Base-by-base conservation (phyloP, 2,113 vertebrate species). In the Megalops atlanticus region DNA sequence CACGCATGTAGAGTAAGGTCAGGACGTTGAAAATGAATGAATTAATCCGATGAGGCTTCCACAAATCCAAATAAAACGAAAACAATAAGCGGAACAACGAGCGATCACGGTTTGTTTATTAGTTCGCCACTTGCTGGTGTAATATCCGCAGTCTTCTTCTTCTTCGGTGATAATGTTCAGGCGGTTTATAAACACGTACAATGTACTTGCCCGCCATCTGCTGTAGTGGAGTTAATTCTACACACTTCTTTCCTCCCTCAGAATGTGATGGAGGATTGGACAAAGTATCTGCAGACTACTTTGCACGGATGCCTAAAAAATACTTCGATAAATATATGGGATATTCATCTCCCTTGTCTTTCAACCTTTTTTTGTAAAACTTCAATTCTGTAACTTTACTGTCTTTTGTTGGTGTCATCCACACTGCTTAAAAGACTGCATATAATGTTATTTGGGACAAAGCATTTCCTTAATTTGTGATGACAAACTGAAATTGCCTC, bases 61-160 rank as follows among this genome's bases (percentile, higher is more conserved):
- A 24, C 27, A 64, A 31, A 64, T 64, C 8, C 7, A 64, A 64
- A 64, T 31, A 64, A 64, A 64, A 45, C 41, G 16, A 47, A 70
- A 70, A 71, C 18, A 52, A 49, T 21, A 41, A 43, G 11, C 39
- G 58, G 64, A 78, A 78, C 64, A 64, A 16, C 72, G 5, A 64
- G n/a, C n/a, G 40, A 27, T 18, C 24, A 12, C 58, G 27, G n/a
- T 64, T 64, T 78, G 77, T 78, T 70, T 64, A 69, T 41, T 39
- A 70, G 64, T 35, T 71, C 58, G 39, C 15, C 41, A 36, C 7
- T 70, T 27, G 38, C 64, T 47, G 39, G 77, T 40, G 85, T 84
- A 85, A 85, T 81, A 86, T 83, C 85, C 86, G 82, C 81, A 78
- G 77, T 73, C 31, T 33, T 72, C 80, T 86, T 84, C 85, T 74